Percentiles rank a stretch among this genome's conserved stretches.
phyloP scores from a whole-genome alignment of 2,113 vertebrate species.

The Anhinga anhinga region DNA sequence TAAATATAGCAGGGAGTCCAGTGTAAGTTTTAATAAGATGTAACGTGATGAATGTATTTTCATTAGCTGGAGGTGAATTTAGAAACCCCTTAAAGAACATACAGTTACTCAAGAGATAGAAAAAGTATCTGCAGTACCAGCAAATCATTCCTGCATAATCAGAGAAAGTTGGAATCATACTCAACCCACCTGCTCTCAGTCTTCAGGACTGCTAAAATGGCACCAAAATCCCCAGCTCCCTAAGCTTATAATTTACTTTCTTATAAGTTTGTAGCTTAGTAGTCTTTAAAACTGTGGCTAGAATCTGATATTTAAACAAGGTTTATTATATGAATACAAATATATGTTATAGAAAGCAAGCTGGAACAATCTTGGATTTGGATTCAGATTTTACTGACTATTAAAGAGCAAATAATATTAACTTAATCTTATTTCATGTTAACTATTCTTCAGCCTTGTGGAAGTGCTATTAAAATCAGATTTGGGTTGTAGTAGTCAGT shows the following conservation, averaged over 20 bases:
- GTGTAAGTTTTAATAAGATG: background rate
- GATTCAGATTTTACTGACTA: background rate
- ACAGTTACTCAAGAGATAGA: background rate
- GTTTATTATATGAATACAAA: background rate
- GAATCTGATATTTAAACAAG: constrained; percentile 38
- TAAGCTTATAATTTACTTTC: constrained; percentile 29
- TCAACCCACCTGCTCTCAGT: background rate
- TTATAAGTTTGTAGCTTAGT: background rate
- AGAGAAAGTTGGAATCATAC: background rate
- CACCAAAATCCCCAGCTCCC: constrained; percentile 28
- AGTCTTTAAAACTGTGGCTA: background rate
- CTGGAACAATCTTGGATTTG: background rate
- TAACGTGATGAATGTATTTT: background rate
- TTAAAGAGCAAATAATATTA: background rate
- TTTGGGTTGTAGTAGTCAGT: background rate
- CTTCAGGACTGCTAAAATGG: background rate
- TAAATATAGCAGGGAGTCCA: background rate
- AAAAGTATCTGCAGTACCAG: background rate
- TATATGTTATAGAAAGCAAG: background rate
- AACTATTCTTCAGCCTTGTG: background rate
- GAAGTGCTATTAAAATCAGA: background rate
- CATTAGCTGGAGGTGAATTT: background rate
- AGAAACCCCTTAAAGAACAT: background rate
- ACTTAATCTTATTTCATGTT: background rate
- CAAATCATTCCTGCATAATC: background rate